phyloP scores from a whole-genome alignment of 2,113 vertebrate genomes.

The Epinephelus lanceolatus region DNA sequence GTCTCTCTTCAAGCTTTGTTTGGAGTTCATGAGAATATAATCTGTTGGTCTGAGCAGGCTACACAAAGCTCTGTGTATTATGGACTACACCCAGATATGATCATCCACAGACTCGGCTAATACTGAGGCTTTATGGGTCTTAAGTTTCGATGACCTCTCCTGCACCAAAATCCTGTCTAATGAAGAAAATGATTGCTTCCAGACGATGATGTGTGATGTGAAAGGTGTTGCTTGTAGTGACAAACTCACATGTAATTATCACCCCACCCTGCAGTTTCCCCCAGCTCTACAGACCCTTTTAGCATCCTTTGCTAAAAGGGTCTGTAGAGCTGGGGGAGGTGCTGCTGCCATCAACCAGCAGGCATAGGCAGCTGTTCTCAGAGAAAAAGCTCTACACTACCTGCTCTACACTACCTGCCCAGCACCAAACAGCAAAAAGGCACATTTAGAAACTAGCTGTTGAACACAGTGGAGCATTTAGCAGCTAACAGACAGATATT shows the following conservation, averaged over 20 bases:
- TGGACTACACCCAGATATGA: not conserved
- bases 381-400: not conserved
- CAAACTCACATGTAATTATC: too few relatives aligned
- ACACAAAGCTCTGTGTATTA: not conserved
- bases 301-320: not conserved
- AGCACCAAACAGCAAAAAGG: too few relatives aligned
- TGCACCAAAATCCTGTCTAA: not conserved
- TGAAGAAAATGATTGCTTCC: not conserved
- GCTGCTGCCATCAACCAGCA: not conserved
- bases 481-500: not conserved
- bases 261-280: not conserved
- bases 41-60: not conserved
- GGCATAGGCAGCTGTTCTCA: not conserved
- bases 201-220: not conserved
- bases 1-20: not conserved
- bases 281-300: not conserved
- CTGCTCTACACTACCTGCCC: too few relatives aligned
- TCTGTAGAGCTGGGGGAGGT: too few relatives aligned
- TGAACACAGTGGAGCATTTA: not conserved
- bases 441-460: not conserved
- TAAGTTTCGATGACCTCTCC: not conserved
- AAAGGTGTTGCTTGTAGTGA: not conserved
- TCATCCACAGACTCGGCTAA: not conserved
- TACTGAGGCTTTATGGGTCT: not conserved
- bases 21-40: constrained; percentile 5